Conservation (phyloP, 2,113 vertebrate genomes). For the Tapirus terrestris region DNA sequence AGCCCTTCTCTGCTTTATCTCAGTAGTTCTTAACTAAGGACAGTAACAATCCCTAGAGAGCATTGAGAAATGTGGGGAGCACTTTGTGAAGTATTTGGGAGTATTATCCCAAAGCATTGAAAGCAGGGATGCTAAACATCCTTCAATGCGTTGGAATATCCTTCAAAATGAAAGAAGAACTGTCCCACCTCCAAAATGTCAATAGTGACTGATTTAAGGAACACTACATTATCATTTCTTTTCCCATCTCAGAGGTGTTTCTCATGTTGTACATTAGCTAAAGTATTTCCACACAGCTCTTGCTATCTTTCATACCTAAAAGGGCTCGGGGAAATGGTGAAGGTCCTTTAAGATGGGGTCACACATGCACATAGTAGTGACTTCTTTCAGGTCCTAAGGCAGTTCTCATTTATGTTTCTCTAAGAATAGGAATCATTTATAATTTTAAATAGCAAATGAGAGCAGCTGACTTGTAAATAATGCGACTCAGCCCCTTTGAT, state of each 20-base stretch:
- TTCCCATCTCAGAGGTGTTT: neutral
- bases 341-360: neutral
- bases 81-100: neutral
- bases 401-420: constrained; percentile 10
- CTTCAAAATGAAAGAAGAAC: neutral
- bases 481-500: constrained; percentile 22
- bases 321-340: neutral
- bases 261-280: neutral
- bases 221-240: neutral
- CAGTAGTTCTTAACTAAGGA: neutral
- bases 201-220: neutral
- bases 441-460: constrained; percentile 42
- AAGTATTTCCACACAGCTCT: neutral
- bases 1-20: neutral
- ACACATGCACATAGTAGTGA: neutral
- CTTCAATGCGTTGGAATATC: neutral
- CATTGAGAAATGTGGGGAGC: neutral
- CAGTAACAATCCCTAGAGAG: fast-evolving
- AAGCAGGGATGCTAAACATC: neutral
- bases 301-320: neutral
- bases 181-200: fast-evolving
- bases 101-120: neutral
- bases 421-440: neutral
- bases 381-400: neutral
- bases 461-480: constrained; percentile 40